A percentile compares a stretch with the other conserved stretches of the same genome.
Conservation (phyloP, 2,888 invertebrate genomes). For the Trachelus iudaicus region DNA sequence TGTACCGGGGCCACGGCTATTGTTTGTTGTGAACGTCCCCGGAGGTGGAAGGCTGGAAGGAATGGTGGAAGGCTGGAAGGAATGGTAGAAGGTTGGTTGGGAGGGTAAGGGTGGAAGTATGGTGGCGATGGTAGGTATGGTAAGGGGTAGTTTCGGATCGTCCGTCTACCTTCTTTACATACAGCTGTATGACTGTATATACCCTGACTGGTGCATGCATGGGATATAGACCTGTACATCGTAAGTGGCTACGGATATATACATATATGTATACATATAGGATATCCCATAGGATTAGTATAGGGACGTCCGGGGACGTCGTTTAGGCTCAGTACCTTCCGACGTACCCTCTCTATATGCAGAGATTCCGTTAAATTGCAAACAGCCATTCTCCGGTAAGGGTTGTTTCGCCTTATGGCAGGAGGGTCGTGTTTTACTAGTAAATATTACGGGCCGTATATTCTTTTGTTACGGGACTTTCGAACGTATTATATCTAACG, state of each 20-base stretch:
- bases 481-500: too few relatives aligned
- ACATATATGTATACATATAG: too few relatives aligned
- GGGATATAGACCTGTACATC: too few relatives aligned
- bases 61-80: conserved; percentile 45
- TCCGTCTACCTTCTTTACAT: too few relatives aligned
- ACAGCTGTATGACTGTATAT: too few relatives aligned
- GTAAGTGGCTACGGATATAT: too few relatives aligned
- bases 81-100: conserved; percentile 45
- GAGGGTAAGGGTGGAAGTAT: background rate
- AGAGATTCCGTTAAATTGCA: conserved; percentile 57
- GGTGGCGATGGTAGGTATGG: too few relatives aligned
- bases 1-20: conserved; percentile 39
- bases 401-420: conserved; percentile 1
- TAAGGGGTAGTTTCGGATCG: too few relatives aligned
- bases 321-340: conserved; percentile 38
- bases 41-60: conserved; percentile 18
- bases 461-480: background rate
- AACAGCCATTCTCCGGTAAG: conserved; percentile 26
- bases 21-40: conserved; percentile 37
- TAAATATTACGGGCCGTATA: background rate
- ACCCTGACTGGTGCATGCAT: too few relatives aligned
- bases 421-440: conserved; percentile 3
- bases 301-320: conserved; percentile 48
- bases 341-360: conserved; percentile 56
- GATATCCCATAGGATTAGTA: conserved; percentile 36